These are phyloP conservation scores for Anaspis maculata DNA, from an alignment of 2,888 invertebrate genomes.

Conservation along the genomic window DNA sequence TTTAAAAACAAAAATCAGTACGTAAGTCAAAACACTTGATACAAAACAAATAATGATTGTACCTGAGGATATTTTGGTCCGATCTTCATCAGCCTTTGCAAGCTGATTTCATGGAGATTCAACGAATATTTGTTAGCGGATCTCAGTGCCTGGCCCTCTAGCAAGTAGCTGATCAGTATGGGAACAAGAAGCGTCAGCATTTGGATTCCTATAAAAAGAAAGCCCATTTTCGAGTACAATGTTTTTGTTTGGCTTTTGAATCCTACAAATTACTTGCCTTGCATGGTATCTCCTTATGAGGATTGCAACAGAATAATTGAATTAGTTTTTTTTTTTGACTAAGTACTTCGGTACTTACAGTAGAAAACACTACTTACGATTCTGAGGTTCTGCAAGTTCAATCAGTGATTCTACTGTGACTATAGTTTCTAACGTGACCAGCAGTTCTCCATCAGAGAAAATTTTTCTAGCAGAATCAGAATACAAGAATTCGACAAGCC, in stretches of 20 bases:
- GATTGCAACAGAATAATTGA: slow-evolving; percentile 16
- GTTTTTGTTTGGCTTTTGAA: no score
- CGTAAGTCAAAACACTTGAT: neutral
- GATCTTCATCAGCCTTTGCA: slow-evolving; percentile 83
- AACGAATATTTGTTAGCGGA: slow-evolving; percentile 55
- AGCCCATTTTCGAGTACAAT: no score
- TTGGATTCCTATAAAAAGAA: slow-evolving; percentile 65
- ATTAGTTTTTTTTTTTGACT: neutral
- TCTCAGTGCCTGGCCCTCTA: slow-evolving; percentile 57
- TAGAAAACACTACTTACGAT: slow-evolving; percentile 54
- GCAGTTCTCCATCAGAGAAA: slow-evolving; percentile 58
- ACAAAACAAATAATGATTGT: neutral
- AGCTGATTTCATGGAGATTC: slow-evolving; percentile 77
- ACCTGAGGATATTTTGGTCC: slow-evolving; percentile 89
- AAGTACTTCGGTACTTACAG: neutral
- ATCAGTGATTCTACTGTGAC: slow-evolving; percentile 68
- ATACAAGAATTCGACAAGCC: slow-evolving; percentile 67
- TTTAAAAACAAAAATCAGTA: slow-evolving; percentile 10
- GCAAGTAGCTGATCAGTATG: slow-evolving; percentile 76
- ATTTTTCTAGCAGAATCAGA: slow-evolving; percentile 53
- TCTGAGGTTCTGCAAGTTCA: slow-evolving; percentile 63
- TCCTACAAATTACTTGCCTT: slow-evolving; percentile 42
- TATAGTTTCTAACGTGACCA: slow-evolving; percentile 64
- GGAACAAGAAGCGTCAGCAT: slow-evolving; percentile 86
- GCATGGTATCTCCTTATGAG: slow-evolving; percentile 46